Percentiles rank a stretch among this genome's conserved stretches.
These are phyloP conservation scores for Cairina moschata DNA, from an alignment of 2,113 vertebrate species.

Conservation along the genomic window DNA sequence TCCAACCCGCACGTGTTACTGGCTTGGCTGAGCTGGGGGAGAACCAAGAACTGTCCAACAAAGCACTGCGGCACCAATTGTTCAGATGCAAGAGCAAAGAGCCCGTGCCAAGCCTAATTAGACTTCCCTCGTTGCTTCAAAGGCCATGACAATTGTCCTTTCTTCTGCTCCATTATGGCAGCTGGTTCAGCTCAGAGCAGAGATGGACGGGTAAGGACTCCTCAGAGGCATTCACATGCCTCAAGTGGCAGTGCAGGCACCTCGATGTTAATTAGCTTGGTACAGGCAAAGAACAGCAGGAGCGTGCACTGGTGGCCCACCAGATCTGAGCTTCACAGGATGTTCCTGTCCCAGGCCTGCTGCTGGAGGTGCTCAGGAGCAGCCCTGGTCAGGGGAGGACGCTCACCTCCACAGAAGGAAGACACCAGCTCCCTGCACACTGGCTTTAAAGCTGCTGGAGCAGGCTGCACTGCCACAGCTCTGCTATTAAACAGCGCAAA, in stretches of 20 bases:
- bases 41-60: not conserved
- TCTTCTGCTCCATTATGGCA: constrained; percentile 22
- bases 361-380: not conserved
- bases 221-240: not conserved
- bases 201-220: constrained; percentile 19
- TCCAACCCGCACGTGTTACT: not conserved
- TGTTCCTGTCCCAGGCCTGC: too few species aligned
- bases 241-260: not conserved
- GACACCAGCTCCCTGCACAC: not conserved
- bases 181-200: constrained; percentile 19
- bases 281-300: not conserved
- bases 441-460: not conserved
- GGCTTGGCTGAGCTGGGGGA: not conserved
- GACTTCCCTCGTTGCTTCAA: constrained; percentile 6
- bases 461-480: not conserved
- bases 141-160: constrained; percentile 1
- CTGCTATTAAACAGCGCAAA: not conserved
- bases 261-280: constrained; percentile 7
- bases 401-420: not conserved
- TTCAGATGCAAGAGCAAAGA: not conserved
- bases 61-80: not conserved
- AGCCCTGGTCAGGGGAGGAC: not conserved
- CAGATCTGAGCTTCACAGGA: not conserved
- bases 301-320: not conserved
- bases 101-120: constrained; percentile 8